Evolutionary conservation across 2,797 vertebrate species (phyloP), one percentile per base, ranked within the genome.

Genomic region (Vultur gryphus): DNA sequence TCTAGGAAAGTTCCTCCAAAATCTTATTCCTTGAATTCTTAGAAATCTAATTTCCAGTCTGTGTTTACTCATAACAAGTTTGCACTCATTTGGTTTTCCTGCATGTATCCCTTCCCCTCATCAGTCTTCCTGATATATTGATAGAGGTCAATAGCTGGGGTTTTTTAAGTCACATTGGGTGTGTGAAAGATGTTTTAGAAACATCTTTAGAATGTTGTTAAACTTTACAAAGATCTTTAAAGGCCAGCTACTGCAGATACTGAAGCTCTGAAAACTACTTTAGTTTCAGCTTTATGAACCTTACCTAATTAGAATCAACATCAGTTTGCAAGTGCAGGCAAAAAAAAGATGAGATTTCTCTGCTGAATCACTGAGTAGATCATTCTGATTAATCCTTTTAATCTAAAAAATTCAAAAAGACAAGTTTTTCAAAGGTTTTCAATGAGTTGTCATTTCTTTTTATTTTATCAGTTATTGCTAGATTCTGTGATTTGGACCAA

Each of bases 61-160:
- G 4, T 52, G 29, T 80, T 70, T 77, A 46, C 11, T 84, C 24
- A 21, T 73, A 33, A 69, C 1, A 46, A 10, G 9, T 73, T 65
- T 61, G 6, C 17, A 73, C 2, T 69, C 21, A 28, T 62, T 76
- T 93, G 9, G 10, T 81, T 84, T 90, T 84, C 33, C 14, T 75
- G 9, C 6, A 31, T n/a, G 2, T 37, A 24, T 52, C n/a, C 14
- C 5, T 52, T 81, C 20, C 44, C 18, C 13, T 81, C 20, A 21
- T 58, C 8, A 14, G 3, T 64, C 31, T 67, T 87, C 20, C 49
- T 82, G 14, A 18, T n/a, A 25, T 10, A 44, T 33, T 70, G 13
- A 26, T 13, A 66, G 26, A 81, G 2, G 3, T 65, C 25, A 79
- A 48, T 82, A 59, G 4, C 16, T 84, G 8, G 0, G 0, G 0